Evolutionary conservation across 2,113 vertebrate species (phyloP), one percentile per base, ranked within the genome.

Genomic region (Octodon degus): DNA sequence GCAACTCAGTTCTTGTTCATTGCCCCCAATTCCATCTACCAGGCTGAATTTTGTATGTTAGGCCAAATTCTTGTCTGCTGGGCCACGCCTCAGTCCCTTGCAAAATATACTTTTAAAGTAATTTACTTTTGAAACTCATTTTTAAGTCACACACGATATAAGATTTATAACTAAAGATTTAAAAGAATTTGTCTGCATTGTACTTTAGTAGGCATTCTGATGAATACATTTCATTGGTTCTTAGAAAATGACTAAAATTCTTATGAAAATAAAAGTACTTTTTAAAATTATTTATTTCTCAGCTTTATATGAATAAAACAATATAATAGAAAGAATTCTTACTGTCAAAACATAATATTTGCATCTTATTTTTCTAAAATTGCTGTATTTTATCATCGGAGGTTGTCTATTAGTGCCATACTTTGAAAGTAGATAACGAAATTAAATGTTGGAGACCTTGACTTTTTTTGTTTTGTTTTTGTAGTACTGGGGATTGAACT

Each of bases 61-160:
- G 50, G 50, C 50, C 50, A 50, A 50, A 50, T 9, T 50, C 50
- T 9, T 50, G 50, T 50, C 50, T 50, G 50, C 50, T 50, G 50
- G 50, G 50, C 50, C 50, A 50, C 2, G 11, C 50, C 50, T 50
- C 50, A 50, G 50, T 50, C 11, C 50, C 9, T 50, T 12, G 11
- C 5, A 90, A 95, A 95, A 81, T n/a, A 4, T 7, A 77, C 7
- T 68, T 94, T 53, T 63, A 30, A 93, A 92, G 68, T 43, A 16
- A 7, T n/a, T 94, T 74, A 67, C 2, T 83, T 81, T 81, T 58
- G 2, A 90, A 83, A 62, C 14, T 93, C 37, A 67, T 5, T 53
- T 2, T 53, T 47, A 22, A 55, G 50, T 25, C 12, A 53, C 25
- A 53, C 25, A 79, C 32, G 40, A 50, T 53, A 53, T 32, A 30